Base-by-base conservation (phyloP, 92 coral and sea anemone species). In the Siderastrea siderea region DNA sequence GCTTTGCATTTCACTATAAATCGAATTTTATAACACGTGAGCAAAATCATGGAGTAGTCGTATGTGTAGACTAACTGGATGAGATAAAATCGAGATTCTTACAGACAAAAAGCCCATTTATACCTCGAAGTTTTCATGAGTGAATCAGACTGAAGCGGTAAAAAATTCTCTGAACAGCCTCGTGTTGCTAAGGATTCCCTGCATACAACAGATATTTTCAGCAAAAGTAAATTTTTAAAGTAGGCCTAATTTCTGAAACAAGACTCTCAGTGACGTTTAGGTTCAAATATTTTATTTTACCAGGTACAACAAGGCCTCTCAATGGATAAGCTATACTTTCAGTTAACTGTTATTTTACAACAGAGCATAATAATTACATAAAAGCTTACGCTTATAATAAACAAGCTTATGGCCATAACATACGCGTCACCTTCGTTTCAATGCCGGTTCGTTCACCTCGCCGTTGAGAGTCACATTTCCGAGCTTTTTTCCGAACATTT, bases 391-490 rank as follows among this genome's bases (percentile, higher is more conserved):
- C 38, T 26, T 26, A 26, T 4, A 46, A 45, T 54, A 74, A 17
- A 74, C 63, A 74, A 47, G 19, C 60, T 17, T 73, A 55, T 57
- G 38, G 0, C 38, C 38, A 26, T 26, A 26, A 26, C 38, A 16
- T 17, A 50, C 59, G 55, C 52, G 67, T 63, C 74, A 80, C 84
- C 84, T 50, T 50, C 64, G n/a, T 55, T 26, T 50, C 50, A 13
- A 26, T 7, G 65, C 9, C 50, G 50, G 19, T 48, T 65, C 73
- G 73, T 17, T 26, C 57, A 17, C 13, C 58, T 65, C 12, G 13
- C 26, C 4, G 3, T 38, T n/a, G 65, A 14, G 59, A 13, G 63
- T 80, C 74, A 10, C 9, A 65, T 50, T 52, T 67, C 57, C 13
- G 51, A 16, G 44, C 17, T 74, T 47, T 26, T 45, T 13, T 45